phyloP scores from a whole-genome alignment of 2,797 vertebrate genomes.

The Paguma larvata region DNA sequence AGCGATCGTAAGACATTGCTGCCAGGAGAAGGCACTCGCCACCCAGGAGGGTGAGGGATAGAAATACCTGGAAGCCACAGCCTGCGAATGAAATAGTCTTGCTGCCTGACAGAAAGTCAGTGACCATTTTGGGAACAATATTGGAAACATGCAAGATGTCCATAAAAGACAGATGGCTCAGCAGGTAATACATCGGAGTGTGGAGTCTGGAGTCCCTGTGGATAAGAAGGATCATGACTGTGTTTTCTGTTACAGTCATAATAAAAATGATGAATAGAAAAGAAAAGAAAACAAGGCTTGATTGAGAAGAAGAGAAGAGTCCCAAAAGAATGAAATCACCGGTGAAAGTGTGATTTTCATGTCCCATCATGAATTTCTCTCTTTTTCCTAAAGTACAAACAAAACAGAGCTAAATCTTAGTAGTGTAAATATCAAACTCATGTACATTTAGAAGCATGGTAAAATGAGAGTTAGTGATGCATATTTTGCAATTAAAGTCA shows the following conservation, averaged over 20 bases:
- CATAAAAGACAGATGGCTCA: constrained; percentile 72
- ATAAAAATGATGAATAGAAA: constrained; percentile 39
- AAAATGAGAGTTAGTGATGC: neutral
- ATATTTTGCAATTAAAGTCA: neutral
- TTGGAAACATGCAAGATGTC: constrained; percentile 68
- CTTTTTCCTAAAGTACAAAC: neutral
- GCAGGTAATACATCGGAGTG: constrained; percentile 68
- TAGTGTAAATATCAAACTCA: neutral
- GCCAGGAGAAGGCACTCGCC: constrained; percentile 75
- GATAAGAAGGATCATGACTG: constrained; percentile 56
- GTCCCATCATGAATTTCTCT: neutral
- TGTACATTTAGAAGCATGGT: neutral
- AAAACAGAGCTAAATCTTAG: neutral
- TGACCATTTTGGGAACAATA: constrained; percentile 66
- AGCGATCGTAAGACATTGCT: constrained; percentile 73
- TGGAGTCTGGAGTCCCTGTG: neutral
- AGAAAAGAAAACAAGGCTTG: neutral
- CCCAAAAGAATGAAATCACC: constrained; percentile 63
- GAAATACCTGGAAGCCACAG: constrained; percentile 74
- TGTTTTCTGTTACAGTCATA: constrained; percentile 56
- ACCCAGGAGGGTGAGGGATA: constrained; percentile 58
- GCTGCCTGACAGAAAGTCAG: neutral
- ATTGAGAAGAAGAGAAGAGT: neutral
- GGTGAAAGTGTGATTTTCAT: constrained; percentile 19
- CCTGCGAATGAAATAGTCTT: constrained; percentile 63